Evolutionary conservation across 1,140 invertebrate genomes (phyloP).

Genomic region (Bombus difficillimus): DNA sequence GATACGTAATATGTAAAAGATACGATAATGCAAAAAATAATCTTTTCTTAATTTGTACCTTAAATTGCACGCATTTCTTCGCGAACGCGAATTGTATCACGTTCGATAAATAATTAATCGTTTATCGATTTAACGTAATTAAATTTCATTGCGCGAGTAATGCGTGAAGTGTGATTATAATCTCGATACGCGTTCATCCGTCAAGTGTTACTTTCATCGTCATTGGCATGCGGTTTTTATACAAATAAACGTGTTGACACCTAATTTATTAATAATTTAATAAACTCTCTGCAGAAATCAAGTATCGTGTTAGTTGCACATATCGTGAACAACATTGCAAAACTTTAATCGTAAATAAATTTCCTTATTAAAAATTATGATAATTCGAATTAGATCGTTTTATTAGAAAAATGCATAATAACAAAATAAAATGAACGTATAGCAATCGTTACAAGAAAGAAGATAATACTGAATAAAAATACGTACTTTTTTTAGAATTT

Average conservation of each 20-base stretch:
- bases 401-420: too few species aligned
- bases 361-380: too few species aligned
- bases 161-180: not conserved
- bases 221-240: too few species aligned
- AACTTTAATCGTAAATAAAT: not conserved
- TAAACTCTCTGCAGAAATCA: not conserved
- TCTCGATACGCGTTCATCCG: not conserved
- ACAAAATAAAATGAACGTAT: too few species aligned
- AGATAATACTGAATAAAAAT: too few species aligned
- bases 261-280: not conserved
- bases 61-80: not conserved
- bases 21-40: not conserved
- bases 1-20: not conserved
- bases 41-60: too few species aligned
- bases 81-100: not conserved
- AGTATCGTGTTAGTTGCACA: not conserved
- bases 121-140: slow-evolving; percentile 15
- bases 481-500: too few species aligned
- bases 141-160: not conserved
- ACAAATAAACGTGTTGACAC: not conserved
- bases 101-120: not conserved
- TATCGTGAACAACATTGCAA: not conserved
- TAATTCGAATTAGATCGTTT: too few species aligned
- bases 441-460: too few species aligned
- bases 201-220: not conserved